Evolutionary conservation across 37 sponge, comb jelly and placozoan genomes (phyloP).

Genomic region (Halichondria panicea): DNA sequence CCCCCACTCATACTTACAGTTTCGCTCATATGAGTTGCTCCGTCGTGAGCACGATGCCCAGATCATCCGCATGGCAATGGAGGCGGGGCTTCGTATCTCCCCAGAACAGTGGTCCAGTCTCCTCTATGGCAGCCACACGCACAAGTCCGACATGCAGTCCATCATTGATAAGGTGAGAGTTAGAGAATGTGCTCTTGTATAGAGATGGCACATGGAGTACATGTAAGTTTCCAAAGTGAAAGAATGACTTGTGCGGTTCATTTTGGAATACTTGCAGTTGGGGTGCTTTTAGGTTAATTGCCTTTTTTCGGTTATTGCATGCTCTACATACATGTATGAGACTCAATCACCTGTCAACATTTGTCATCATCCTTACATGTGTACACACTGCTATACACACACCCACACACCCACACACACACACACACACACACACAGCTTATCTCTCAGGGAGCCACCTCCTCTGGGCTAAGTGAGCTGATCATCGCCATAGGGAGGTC

Average conservation of each 20-base stretch:
- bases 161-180: constrained; percentile 92
- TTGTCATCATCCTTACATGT: background rate
- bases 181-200: background rate
- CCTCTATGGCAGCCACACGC: constrained; percentile 81
- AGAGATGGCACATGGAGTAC: no score
- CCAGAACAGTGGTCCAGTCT: constrained; percentile 95
- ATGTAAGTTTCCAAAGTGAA: no score
- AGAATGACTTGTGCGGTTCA: no score
- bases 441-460: constrained; percentile 46
- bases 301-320: constrained; percentile 4
- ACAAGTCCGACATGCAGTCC: constrained; percentile 97
- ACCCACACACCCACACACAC: no score
- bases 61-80: constrained; percentile 94
- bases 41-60: constrained; percentile 92
- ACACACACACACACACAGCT: constrained; percentile 34
- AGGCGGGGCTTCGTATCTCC: constrained; percentile 89
- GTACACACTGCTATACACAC: background rate
- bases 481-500: constrained; percentile 62
- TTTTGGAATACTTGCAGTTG: background rate
- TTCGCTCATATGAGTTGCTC: constrained; percentile 80
- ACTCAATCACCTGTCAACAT: background rate
- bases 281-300: no score
- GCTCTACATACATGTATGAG: background rate
- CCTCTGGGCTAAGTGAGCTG: constrained; percentile 68
- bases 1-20: constrained; percentile 30